These are phyloP conservation scores for Chelonoidis abingdonii DNA, from an alignment of 2,113 vertebrate genomes.

Conservation along the genomic window DNA sequence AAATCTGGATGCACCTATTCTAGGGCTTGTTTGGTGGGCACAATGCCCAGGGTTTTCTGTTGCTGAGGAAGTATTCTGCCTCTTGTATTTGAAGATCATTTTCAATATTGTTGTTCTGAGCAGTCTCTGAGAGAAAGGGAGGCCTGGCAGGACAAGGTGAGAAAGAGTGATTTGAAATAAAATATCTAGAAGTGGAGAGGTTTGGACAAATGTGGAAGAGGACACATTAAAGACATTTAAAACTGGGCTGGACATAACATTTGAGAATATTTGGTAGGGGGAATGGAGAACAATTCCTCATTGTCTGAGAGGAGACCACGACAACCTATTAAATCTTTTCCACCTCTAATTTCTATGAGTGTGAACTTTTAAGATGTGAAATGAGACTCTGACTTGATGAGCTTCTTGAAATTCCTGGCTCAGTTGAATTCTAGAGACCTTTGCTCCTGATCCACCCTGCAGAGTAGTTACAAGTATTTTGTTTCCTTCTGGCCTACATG, in stretches of 20 bases:
- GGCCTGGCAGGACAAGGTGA: neutral
- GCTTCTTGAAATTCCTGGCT: neutral
- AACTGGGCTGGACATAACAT: neutral
- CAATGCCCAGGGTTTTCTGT: neutral
- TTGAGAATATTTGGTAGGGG: fast-evolving
- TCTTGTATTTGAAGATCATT: neutral
- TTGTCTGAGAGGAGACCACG: neutral
- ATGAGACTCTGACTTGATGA: neutral
- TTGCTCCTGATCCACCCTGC: neutral
- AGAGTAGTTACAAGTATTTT: fast-evolving
- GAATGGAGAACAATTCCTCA: neutral
- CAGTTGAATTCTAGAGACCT: neutral
- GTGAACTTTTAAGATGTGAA: neutral
- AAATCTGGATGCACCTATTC: neutral
- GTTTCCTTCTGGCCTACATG: neutral
- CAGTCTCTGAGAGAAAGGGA: neutral
- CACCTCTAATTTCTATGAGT: neutral
- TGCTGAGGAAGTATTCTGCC: neutral
- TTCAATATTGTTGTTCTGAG: neutral
- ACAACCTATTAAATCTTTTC: neutral
- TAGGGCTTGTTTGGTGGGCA: neutral
- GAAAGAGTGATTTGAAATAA: neutral
- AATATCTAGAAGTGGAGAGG: neutral
- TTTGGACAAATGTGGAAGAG: neutral
- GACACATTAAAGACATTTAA: neutral